Conservation (phyloP, 2,888 invertebrate species). For the Labia minor region DNA sequence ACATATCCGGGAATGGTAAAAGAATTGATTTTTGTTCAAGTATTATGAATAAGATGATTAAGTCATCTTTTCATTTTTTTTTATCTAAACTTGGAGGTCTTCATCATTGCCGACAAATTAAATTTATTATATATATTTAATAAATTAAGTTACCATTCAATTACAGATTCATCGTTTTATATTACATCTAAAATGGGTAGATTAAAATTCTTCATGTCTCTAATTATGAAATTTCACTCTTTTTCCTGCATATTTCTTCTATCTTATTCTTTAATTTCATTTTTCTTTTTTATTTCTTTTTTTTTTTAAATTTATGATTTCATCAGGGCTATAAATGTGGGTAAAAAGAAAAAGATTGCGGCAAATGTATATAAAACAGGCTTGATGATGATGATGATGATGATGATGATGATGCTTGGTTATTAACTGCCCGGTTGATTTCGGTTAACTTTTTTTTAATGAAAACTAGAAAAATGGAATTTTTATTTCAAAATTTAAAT, state of each 20-base stretch:
- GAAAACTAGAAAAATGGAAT: too few species aligned
- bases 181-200: background rate
- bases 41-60: background rate
- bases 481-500: too few species aligned
- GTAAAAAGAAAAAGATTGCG: background rate
- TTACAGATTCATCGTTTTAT: background rate
- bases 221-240: conserved; percentile 13
- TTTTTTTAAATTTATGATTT: background rate
- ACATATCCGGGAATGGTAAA: too few species aligned
- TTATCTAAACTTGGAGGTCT: background rate
- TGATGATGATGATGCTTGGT: too few species aligned
- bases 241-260: too few species aligned
- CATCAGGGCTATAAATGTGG: background rate
- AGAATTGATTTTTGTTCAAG: background rate
- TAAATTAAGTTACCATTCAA: conserved; percentile 5
- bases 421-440: background rate
- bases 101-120: conserved; percentile 3
- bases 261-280: too few species aligned
- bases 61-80: background rate
- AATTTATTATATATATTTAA: conserved; percentile 13
- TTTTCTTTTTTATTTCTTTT: too few species aligned
- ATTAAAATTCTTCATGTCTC: background rate
- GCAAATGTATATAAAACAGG: background rate
- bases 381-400: too few species aligned
- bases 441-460: background rate